Evolutionary conservation across 2,888 invertebrate species (phyloP), one percentile per base, ranked within the genome.

Genomic region (Nymphalis polychloros): DNA sequence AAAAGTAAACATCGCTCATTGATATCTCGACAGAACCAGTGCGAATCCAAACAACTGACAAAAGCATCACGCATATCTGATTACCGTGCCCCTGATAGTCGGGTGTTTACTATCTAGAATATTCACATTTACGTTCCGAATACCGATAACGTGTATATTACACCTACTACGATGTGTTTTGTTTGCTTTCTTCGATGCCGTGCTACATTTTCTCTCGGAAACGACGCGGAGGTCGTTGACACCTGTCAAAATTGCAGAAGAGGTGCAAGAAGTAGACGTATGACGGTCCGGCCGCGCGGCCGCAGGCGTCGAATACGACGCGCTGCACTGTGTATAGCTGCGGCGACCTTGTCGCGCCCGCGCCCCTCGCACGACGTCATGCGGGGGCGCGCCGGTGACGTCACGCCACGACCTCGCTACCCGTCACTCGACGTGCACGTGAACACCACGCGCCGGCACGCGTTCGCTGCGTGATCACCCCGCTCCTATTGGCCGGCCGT

Each of bases 401-500:
- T 93, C 93, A 93, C 88, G 82, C 85, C 84, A 87, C 93, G 93
- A 93, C 89, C 92, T 87, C 88, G 83, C 79, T 79, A 77, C 83
- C 86, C 89, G 94, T 94, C 96, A 96, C 94, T 93, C 95, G 89
- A 88, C 88, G 95, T 94, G 94, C 97, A 97, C 97, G 97, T 97
- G 97, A 96, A 96, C 94, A 95, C 84, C 95, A 94, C 94, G 94
- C 95, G 90, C 88, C 82, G 88, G 93, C 97, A 97, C 95, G 97
- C 96, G 93, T 92, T 87, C 88, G 90, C 90, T 94, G 96, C 94
- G 94, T 97, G 97, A 95, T 94, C 93, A 84, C 83, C 75, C 63
- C 71, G 63, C 80, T 75, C 80, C 82, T 83, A 96, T 96, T 96
- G 95, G 96, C 79, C 83, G 81, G 75, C 77, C 73, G 84, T 83